phyloP scores from a whole-genome alignment of 1,140 invertebrate genomes.

The Drosophila paulistorum region DNA sequence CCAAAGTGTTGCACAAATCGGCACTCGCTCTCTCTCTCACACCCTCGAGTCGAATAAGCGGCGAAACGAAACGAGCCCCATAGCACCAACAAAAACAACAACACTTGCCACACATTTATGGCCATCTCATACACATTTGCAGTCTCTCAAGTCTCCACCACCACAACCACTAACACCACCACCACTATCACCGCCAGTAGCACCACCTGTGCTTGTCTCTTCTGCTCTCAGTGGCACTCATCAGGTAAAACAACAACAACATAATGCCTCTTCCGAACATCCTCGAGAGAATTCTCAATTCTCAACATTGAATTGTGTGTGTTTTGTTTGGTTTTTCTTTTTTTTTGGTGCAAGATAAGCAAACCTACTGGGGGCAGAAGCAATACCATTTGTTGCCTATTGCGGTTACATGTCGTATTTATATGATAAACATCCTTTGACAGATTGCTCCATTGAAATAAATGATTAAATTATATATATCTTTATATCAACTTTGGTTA shows the following conservation, averaged over 20 bases:
- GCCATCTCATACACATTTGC: conserved; percentile 55
- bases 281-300: conserved; percentile 65
- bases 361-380: conserved; percentile 32
- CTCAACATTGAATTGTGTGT: conserved; percentile 42
- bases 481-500: no score
- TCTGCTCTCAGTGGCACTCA: conserved; percentile 1
- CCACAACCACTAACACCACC: background rate
- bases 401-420: conserved; percentile 22
- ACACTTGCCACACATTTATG: conserved; percentile 57
- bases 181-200: background rate
- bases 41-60: conserved; percentile 41
- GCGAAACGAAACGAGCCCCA: conserved; percentile 26
- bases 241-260: conserved; percentile 4
- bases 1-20: conserved; percentile 59
- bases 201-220: conserved; percentile 21
- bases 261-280: conserved; percentile 39
- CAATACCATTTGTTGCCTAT: conserved; percentile 40
- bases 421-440: conserved; percentile 8
- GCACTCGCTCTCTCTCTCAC: conserved; percentile 29
- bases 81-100: conserved; percentile 48
- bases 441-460: background rate
- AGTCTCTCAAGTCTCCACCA: conserved; percentile 27
- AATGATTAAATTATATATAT: no score
- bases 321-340: background rate
- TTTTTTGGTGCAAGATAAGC: conserved; percentile 43